phyloP scores from a whole-genome alignment of 2,888 invertebrate genomes.

The Parnassius glacialis region DNA sequence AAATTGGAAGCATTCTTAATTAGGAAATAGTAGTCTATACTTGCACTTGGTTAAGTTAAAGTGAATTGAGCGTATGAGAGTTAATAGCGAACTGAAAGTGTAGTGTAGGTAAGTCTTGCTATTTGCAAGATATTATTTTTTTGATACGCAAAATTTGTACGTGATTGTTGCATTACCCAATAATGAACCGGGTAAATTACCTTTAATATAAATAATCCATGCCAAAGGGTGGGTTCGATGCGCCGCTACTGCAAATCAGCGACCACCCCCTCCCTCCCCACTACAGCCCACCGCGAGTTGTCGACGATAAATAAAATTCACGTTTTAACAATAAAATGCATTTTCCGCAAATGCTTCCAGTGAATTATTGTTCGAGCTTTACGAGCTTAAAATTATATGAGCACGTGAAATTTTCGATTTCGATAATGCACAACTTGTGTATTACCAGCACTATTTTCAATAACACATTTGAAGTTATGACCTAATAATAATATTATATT shows the following conservation, averaged over 20 bases:
- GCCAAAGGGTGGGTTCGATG: conserved; percentile 77
- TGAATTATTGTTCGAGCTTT: conserved; percentile 78
- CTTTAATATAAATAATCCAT: conserved; percentile 79
- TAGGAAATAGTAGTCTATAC: not conserved
- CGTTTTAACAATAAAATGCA: conserved; percentile 82
- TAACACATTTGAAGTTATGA: conserved; percentile 25
- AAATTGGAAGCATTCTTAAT: conserved; percentile 49
- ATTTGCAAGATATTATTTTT: conserved; percentile 58
- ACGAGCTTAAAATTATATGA: conserved; percentile 81
- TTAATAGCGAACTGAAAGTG: too few species aligned
- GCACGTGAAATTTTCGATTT: conserved; percentile 79
- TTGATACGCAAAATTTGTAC: conserved; percentile 57
- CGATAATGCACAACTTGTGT: conserved; percentile 67
- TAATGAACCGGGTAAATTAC: conserved; percentile 79
- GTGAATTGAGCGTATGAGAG: too few species aligned
- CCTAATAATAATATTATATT: conserved; percentile 18
- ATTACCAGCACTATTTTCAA: conserved; percentile 65
- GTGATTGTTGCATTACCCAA: conserved; percentile 77
- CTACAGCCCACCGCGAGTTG: conserved; percentile 60
- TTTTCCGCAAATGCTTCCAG: conserved; percentile 80
- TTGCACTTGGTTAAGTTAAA: too few species aligned
- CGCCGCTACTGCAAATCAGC: conserved; percentile 77
- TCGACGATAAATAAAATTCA: conserved; percentile 81
- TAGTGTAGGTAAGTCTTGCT: not conserved
- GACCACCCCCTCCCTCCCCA: conserved; percentile 42